These are phyloP conservation scores for Caenorhabditis panamensis DNA, from an alignment of 2,888 invertebrate genomes.

Conservation along the genomic window DNA sequence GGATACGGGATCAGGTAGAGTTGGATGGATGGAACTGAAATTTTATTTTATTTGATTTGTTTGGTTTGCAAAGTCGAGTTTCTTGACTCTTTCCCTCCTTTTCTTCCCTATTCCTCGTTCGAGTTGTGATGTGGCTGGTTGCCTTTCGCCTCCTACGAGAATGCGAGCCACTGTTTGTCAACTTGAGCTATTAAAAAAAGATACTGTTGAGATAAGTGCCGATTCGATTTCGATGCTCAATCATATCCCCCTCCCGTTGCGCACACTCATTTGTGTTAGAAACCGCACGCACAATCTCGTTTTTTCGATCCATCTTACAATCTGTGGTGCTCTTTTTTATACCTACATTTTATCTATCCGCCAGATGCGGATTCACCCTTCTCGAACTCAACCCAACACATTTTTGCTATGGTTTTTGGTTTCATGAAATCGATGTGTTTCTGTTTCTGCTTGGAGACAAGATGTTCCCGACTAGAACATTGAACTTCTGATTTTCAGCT, in stretches of 20 bases:
- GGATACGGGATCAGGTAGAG: too few relatives aligned
- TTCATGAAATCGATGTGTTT: neutral
- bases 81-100: slow-evolving; percentile 3
- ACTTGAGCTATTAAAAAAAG: slow-evolving; percentile 62
- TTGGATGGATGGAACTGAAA: neutral
- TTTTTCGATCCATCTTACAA: neutral
- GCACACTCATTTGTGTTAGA: slow-evolving; percentile 12
- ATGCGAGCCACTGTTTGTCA: slow-evolving; percentile 54
- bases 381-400: neutral
- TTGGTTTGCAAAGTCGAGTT: slow-evolving; percentile 3
- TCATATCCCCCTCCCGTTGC: slow-evolving; percentile 31
- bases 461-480: too few relatives aligned
- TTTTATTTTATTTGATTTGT: slow-evolving; percentile 1
- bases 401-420: neutral
- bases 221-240: slow-evolving; percentile 53
- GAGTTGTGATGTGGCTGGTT: neutral
- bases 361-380: neutral
- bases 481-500: too few relatives aligned
- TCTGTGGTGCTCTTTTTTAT: slow-evolving; percentile 5
- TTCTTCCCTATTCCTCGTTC: slow-evolving; percentile 3
- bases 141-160: slow-evolving; percentile 7
- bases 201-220: slow-evolving; percentile 62
- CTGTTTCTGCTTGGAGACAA: too few relatives aligned
- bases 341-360: neutral
- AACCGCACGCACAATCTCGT: slow-evolving; percentile 23